Conservation (phyloP, 2,888 invertebrate species). For the Hedychridium roseum region DNA sequence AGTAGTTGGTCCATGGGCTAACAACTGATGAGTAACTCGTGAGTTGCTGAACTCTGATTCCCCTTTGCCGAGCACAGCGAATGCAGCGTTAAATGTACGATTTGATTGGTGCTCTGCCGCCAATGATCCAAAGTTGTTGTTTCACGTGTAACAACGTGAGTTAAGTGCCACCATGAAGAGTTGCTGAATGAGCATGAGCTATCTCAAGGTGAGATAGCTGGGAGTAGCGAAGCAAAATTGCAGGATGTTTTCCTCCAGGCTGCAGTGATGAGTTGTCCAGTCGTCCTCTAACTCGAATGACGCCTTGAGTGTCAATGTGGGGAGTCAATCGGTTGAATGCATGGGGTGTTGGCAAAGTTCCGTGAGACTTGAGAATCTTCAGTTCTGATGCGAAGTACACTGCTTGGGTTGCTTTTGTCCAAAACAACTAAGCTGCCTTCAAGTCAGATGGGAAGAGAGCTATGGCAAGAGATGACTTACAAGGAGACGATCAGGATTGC, state of each 20-base stretch:
- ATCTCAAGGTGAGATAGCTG: no score
- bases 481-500: no score
- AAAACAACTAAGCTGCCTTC: neutral
- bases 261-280: neutral
- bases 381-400: neutral
- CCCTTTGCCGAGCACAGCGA: conserved; percentile 21
- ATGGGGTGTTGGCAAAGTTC: neutral
- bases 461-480: neutral
- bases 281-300: neutral
- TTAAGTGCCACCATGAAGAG: conserved; percentile 29
- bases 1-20: conserved; percentile 37
- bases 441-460: neutral
- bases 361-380: neutral
- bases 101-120: conserved; percentile 17
- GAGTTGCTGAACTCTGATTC: conserved; percentile 18
- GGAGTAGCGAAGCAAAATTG: neutral
- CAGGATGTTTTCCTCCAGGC: neutral
- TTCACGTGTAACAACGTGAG: conserved; percentile 14
- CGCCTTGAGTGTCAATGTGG: neutral
- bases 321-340: neutral
- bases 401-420: neutral
- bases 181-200: conserved; percentile 15
- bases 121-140: conserved; percentile 27
- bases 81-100: conserved; percentile 22
- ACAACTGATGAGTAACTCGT: no score